These are phyloP conservation scores for Megaleporinus macrocephalus DNA, from an alignment of 2,113 vertebrate genomes.

Conservation along the genomic window DNA sequence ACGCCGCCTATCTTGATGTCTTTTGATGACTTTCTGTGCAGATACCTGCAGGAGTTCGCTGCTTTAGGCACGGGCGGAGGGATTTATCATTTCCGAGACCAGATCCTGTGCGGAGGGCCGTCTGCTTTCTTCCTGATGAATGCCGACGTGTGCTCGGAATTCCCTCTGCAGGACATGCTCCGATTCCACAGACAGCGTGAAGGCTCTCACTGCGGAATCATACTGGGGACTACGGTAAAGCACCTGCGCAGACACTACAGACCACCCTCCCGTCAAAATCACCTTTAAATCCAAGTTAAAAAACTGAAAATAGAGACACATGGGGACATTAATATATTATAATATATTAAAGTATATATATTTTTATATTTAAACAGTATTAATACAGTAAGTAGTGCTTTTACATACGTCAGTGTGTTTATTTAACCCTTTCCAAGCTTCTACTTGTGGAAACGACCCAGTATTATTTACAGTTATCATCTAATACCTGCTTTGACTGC, in stretches of 20 bases:
- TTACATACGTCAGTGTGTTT: too few relatives aligned
- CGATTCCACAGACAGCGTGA: constrained; percentile 80
- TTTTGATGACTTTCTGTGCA: constrained; percentile 52
- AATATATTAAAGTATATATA: too few relatives aligned
- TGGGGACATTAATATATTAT: too few relatives aligned
- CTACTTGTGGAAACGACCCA: too few relatives aligned
- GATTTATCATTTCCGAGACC: constrained; percentile 98
- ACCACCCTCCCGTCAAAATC: too few relatives aligned
- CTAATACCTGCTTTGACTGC: too few relatives aligned
- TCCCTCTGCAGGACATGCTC: constrained; percentile 92
- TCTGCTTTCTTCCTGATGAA: constrained; percentile 97
- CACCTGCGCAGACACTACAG: not conserved
- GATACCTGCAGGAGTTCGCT: constrained; percentile 95
- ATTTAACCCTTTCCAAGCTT: too few relatives aligned
- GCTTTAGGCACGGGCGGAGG: constrained; percentile 95
- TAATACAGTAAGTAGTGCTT: too few relatives aligned
- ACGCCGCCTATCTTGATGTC: not conserved
- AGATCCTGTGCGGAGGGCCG: constrained; percentile 91
- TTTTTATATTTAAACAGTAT: too few relatives aligned
- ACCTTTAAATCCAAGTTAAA: too few relatives aligned
- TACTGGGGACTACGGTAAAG: constrained; percentile 93
- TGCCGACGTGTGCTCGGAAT: constrained; percentile 93
- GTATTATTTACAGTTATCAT: too few relatives aligned
- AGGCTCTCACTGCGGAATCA: constrained; percentile 84
- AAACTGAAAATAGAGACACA: too few relatives aligned